Conservation (phyloP, 2,797 vertebrate genomes). For the Hemibagrus guttatus region DNA sequence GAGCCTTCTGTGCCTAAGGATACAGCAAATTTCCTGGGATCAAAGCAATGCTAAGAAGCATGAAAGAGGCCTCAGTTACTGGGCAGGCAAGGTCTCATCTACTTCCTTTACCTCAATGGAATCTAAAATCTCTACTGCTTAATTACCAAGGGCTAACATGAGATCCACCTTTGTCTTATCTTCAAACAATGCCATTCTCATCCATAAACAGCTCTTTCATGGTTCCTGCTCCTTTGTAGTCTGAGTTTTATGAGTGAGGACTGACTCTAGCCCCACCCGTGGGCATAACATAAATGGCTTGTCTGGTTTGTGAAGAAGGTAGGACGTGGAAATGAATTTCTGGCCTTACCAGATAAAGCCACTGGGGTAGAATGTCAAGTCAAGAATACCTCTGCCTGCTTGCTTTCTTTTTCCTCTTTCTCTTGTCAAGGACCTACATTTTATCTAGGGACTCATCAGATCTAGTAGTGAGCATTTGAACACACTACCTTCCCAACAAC, state of each 20-base stretch:
- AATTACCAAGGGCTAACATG: slow-evolving; percentile 38
- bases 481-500: not conserved
- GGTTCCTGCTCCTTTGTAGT: slow-evolving; percentile 27
- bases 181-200: slow-evolving; percentile 40
- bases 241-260: slow-evolving; percentile 51
- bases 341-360: not conserved
- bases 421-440: not conserved
- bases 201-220: slow-evolving; percentile 38
- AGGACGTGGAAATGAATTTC: not conserved
- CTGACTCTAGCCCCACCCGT: slow-evolving; percentile 45
- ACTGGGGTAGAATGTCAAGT: not conserved
- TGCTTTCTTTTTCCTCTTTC: not conserved
- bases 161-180: slow-evolving; percentile 47
- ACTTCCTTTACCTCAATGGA: slow-evolving; percentile 25
- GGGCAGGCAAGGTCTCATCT: slow-evolving; percentile 26
- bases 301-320: not conserved
- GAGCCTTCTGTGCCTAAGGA: slow-evolving; percentile 53
- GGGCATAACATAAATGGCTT: not conserved
- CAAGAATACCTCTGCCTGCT: not conserved
- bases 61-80: slow-evolving; percentile 39
- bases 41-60: slow-evolving; percentile 48
- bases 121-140: slow-evolving; percentile 41
- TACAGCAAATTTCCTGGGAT: slow-evolving; percentile 61
- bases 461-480: not conserved
- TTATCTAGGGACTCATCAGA: not conserved